phyloP scores from a whole-genome alignment of 1,140 invertebrate genomes.

The Drosophila seguyi region DNA sequence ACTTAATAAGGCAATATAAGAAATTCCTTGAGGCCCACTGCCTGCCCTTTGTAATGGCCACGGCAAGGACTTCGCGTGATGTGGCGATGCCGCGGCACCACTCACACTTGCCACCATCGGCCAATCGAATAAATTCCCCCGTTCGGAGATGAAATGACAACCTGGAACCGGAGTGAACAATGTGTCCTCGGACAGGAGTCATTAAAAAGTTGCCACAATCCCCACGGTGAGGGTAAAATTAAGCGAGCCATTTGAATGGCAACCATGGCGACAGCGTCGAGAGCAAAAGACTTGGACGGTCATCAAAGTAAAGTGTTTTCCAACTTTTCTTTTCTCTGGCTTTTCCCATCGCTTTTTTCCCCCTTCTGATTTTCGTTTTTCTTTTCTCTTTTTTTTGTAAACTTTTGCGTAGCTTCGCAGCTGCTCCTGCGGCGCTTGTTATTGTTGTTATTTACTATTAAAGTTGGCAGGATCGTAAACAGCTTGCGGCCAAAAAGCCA shows the following conservation, averaged over 20 bases:
- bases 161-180: slow-evolving; percentile 22
- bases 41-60: not conserved
- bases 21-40: not conserved
- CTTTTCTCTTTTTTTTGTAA: slow-evolving; percentile 12
- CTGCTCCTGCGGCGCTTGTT: slow-evolving; percentile 69
- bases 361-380: slow-evolving; percentile 26
- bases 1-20: not conserved
- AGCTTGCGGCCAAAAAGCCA: slow-evolving; percentile 53
- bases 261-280: slow-evolving; percentile 58
- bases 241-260: slow-evolving; percentile 57
- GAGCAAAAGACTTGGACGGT: slow-evolving; percentile 49
- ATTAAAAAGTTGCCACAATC: slow-evolving; percentile 46
- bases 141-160: slow-evolving; percentile 25
- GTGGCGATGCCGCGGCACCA: not conserved
- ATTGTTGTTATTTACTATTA: slow-evolving; percentile 81
- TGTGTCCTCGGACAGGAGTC: slow-evolving; percentile 40
- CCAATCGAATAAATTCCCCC: not conserved
- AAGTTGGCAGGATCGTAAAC: slow-evolving; percentile 70
- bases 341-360: slow-evolving; percentile 12
- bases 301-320: slow-evolving; percentile 67
- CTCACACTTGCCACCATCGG: slow-evolving; percentile 2
- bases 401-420: slow-evolving; percentile 61
- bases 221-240: slow-evolving; percentile 50
- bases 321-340: slow-evolving; percentile 52
- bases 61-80: slow-evolving; percentile 8